Evolutionary conservation across 2,888 invertebrate genomes (phyloP).

Genomic region (Coenonympha glycerion): DNA sequence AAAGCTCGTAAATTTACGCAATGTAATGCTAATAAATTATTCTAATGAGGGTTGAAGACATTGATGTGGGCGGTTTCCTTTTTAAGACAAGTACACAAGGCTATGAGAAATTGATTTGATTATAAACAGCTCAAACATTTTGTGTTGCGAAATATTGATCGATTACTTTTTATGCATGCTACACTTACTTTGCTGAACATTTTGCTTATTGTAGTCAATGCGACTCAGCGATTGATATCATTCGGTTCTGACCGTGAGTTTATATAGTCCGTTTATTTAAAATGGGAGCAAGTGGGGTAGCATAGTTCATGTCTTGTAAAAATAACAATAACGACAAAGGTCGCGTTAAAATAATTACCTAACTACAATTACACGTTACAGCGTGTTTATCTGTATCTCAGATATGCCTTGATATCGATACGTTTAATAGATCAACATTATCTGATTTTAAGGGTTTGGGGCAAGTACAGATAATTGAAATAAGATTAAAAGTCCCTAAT

Average conservation of each 20-base stretch:
- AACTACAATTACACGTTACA: constrained; percentile 14
- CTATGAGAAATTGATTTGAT: background rate
- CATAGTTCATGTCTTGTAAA: constrained; percentile 17
- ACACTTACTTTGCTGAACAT: constrained; percentile 23
- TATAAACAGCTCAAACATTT: background rate
- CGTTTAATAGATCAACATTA: background rate
- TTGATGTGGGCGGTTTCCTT: background rate
- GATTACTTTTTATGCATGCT: background rate
- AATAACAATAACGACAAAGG: constrained; percentile 22
- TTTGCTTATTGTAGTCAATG: constrained; percentile 16
- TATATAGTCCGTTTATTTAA: constrained; percentile 21
- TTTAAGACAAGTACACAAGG: background rate
- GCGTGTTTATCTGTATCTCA: background rate
- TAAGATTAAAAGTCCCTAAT: too few species aligned
- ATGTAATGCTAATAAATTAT: background rate
- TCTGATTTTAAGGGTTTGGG: background rate
- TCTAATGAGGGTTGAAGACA: background rate
- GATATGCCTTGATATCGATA: background rate
- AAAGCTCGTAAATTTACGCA: background rate
- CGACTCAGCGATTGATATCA: constrained; percentile 23
- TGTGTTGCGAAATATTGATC: background rate
- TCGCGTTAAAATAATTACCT: constrained; percentile 15
- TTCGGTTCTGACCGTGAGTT: constrained; percentile 14
- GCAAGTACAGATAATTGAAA: background rate
- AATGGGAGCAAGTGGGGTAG: constrained; percentile 18